Evolutionary conservation across 2,797 vertebrate species (phyloP).

Genomic region (Halcyon badia): DNA sequence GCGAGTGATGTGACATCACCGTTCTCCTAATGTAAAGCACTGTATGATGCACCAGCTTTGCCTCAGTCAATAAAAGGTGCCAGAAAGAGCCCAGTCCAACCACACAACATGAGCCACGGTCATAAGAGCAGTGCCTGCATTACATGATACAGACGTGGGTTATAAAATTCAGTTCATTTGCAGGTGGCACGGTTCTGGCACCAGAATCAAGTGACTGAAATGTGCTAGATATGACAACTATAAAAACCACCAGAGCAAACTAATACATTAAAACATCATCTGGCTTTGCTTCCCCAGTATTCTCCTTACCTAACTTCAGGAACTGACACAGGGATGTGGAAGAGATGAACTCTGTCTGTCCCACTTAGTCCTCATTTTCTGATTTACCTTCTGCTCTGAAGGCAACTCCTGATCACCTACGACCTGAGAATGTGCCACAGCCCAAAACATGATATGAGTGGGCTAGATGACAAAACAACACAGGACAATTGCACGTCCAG

Average conservation of each 20-base stretch:
- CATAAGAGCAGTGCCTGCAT: neutral
- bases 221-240: neutral
- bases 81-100: neutral
- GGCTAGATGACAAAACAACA: accelerated
- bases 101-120: accelerated
- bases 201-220: neutral
- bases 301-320: neutral
- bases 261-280: neutral
- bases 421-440: neutral
- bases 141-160: neutral
- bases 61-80: neutral
- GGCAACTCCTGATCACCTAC: neutral
- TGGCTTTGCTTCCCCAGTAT: neutral
- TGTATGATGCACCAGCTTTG: neutral
- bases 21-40: neutral
- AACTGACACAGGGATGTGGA: neutral
- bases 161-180: neutral
- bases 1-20: neutral
- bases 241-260: neutral
- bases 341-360: neutral
- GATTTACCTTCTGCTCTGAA: neutral
- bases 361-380: neutral
- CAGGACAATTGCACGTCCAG: neutral
- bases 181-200: neutral
- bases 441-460: accelerated